Evolutionary conservation across 2,888 invertebrate genomes (phyloP).

Genomic region (Scaptomyza flava): DNA sequence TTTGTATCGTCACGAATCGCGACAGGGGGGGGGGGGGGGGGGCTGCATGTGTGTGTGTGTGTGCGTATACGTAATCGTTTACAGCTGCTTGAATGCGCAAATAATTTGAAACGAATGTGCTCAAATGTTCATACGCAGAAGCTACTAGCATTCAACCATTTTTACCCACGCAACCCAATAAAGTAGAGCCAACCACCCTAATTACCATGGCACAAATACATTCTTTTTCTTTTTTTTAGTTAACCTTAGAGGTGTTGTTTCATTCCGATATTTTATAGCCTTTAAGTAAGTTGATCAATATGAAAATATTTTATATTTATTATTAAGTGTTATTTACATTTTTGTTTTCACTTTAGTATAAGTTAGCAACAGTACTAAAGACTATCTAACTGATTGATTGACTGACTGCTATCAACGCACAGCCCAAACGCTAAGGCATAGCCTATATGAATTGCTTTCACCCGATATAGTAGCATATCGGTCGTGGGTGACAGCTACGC

Average conservation of each 20-base stretch:
- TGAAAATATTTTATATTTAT: no score
- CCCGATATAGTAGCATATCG: no score
- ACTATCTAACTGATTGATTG: not conserved
- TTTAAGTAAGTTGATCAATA: no score
- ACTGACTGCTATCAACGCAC: not conserved
- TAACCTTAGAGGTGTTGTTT: no score
- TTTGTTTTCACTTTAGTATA: no score
- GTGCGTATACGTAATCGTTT: constrained; percentile 79
- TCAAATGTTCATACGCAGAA: constrained; percentile 64
- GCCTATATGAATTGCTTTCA: not conserved
- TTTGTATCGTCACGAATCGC: constrained; percentile 58
- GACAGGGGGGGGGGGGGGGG: constrained; percentile 16
- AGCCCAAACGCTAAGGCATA: not conserved
- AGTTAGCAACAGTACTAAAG: no score
- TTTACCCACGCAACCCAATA: constrained; percentile 55
- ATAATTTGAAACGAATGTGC: constrained; percentile 77
- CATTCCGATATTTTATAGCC: no score
- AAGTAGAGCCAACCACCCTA: constrained; percentile 35
- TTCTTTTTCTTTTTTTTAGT: no score
- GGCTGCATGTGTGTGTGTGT: constrained; percentile 14
- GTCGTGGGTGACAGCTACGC: no score
- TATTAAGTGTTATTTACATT: no score
- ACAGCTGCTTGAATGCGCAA: constrained; percentile 83
- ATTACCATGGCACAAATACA: constrained; percentile 21
- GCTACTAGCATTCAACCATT: constrained; percentile 58